These are phyloP conservation scores for Cyprinodon brontotheroides DNA, from an alignment of 2,113 vertebrate genomes.

Conservation along the genomic window DNA sequence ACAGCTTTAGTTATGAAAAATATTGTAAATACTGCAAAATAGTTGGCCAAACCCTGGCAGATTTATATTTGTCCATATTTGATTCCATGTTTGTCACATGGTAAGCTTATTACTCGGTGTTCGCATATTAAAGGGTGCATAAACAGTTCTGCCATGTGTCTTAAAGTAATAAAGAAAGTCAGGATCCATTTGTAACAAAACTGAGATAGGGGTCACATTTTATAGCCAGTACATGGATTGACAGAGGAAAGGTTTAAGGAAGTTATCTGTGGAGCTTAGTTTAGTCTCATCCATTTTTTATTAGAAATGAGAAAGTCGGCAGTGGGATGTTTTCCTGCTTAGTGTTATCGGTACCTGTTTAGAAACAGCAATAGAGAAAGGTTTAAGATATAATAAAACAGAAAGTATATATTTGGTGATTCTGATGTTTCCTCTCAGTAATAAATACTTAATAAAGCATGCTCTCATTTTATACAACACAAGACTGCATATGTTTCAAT, in stretches of 20 bases:
- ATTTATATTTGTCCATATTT: background rate
- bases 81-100: slow-evolving; percentile 18
- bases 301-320: slow-evolving; percentile 23
- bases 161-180: slow-evolving; percentile 40
- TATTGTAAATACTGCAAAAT: too few species aligned
- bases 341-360: slow-evolving; percentile 16
- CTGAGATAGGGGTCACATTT: slow-evolving; percentile 43
- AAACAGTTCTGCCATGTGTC: slow-evolving; percentile 41
- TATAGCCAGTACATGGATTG: background rate
- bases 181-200: slow-evolving; percentile 39
- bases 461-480: background rate
- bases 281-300: slow-evolving; percentile 42
- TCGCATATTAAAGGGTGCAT: background rate
- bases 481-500: background rate
- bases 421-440: background rate
- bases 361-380: background rate
- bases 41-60: too few species aligned
- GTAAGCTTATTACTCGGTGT: background rate
- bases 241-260: slow-evolving; percentile 37
- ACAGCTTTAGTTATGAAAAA: too few species aligned
- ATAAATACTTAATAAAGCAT: background rate
- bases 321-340: slow-evolving; percentile 2
- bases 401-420: background rate
- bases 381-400: background rate
- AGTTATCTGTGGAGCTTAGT: slow-evolving; percentile 29